Evolutionary conservation across 1,140 invertebrate genomes (phyloP).

Genomic region (Cyphomyrmex costatus): DNA sequence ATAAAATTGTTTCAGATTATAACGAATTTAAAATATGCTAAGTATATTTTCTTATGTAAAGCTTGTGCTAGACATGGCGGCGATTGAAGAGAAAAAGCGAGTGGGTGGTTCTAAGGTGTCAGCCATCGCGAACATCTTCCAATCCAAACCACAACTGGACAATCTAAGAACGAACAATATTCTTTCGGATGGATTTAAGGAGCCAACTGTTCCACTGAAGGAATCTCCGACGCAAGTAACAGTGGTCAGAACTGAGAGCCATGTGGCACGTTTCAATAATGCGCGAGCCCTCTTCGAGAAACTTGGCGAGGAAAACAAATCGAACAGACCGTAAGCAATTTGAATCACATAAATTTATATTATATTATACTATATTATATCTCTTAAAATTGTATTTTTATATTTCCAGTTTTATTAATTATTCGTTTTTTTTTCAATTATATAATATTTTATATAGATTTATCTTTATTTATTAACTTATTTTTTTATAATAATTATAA

Average conservation of each 20-base stretch:
- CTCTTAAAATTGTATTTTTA: slow-evolving; percentile 6
- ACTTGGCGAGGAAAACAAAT: slow-evolving; percentile 92
- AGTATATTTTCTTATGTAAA: slow-evolving; percentile 27
- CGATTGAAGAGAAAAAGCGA: slow-evolving; percentile 91
- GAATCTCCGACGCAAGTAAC: slow-evolving; percentile 89
- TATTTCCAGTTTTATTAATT: not conserved
- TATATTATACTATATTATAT: too few relatives aligned
- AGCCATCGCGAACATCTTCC: slow-evolving; percentile 96
- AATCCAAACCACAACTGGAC: slow-evolving; percentile 88
- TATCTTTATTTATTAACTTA: not conserved
- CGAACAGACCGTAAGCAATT: slow-evolving; percentile 84
- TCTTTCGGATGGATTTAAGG: slow-evolving; percentile 82
- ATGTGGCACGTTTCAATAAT: slow-evolving; percentile 96
- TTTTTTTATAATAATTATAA: not conserved
- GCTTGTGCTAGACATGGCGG: slow-evolving; percentile 80
- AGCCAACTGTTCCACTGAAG: slow-evolving; percentile 82
- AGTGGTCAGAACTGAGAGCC: slow-evolving; percentile 95
- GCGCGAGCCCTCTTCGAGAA: slow-evolving; percentile 97
- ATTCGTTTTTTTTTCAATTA: not conserved
- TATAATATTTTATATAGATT: slow-evolving; percentile 8
- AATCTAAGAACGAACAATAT: slow-evolving; percentile 84
- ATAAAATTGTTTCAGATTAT: not conserved
- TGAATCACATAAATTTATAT: slow-evolving; percentile 5
- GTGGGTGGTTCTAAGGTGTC: slow-evolving; percentile 93
- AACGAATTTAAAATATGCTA: not conserved